Evolutionary conservation across 92 coral and sea anemone genomes (phyloP), one percentile per base, ranked within the genome.

Genomic region (Diadumene lineata): DNA sequence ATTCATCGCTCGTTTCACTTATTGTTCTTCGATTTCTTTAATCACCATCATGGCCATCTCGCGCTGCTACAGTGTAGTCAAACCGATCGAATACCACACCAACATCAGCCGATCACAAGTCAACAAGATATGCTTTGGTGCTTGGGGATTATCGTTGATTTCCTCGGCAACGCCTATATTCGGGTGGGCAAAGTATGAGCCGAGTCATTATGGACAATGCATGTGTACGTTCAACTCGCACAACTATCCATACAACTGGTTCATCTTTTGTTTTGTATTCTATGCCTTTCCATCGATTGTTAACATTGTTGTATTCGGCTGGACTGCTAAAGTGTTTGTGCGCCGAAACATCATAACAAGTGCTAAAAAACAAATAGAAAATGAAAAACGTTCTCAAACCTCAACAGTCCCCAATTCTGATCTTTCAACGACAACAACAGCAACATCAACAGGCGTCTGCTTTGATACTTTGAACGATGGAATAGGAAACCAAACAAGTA

Each of bases 171-270:
- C 55, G 58, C 78, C 78, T 18, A 13, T 73, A 0, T n/a, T 73
- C 25, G 78, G 78, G 18, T 73, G 78, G 78, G 78, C 68, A 33
- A n/a, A 58, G 31, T 73, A 73, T 23, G 78, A 73, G 43, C 48
- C 29, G 0, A 57, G 34, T n/a, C 25, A 71, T 23, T 53, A 3
- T 21, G 67, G 56, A 19, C 78, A 73, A 57, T 73, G 78, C 27
- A 31, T 64, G 50, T 73, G 78, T 26, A 26, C 67, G 1, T 38
- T 73, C 31, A 44, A 73, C 68, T 2, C 78, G 13, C 31, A 24
- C 51, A 73, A 73, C 26, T 43, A 73, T 43, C 64, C 64, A 22
- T 58, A 58, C 64, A 26, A 22, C 31, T 58, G 64, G 64, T 58
- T 58, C 4, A 22, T 17, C 11, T 22, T 9, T 58, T 22, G 2